Evolutionary conservation across 2,797 vertebrate genomes (phyloP), one percentile per base, ranked within the genome.

Genomic region (Danio kyathit): DNA sequence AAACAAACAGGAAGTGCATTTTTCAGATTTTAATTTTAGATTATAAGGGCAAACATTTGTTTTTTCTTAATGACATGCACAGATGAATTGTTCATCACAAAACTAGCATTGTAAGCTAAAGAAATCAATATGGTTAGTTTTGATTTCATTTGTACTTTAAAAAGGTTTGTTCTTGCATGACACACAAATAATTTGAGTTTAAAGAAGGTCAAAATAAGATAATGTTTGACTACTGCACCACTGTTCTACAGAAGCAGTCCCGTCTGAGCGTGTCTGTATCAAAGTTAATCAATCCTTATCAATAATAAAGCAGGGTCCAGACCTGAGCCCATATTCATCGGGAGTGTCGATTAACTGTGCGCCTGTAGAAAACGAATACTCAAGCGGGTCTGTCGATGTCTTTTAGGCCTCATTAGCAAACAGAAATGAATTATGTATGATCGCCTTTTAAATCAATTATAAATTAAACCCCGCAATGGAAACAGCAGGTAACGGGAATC

Each of bases 271-370:
- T 60, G 40, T 29, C 40, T 63, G n/a, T 52, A 81, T 63, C 81
- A 66, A 48, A 65, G 79, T 80, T 73, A 83, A 83, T 81, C 78
- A 83, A 67, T 76, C 52, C 7, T n/a, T 65, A 85, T 85, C 56
- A 85, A 74, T 83, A 80, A 85, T 77, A n/a, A 63, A 83, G 74
- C 19, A 60, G 64, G 51, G 64, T 48, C 69, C 41, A 78, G 66
- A 76, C 41, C 46, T 51, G 56, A 63, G 67, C 74, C 46, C 12
- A 54, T 74, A 66, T 75, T 72, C 75, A 72, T 64, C 51, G 66
- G 79, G 54, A 71, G 41, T 59, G 59, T 85, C 71, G 65, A 71
- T 80, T 84, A 77, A 80, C 79, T 57, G 43, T 48, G 56, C 29
- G 51, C 19, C 19, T 17, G 19, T 43, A 60, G 52, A 79, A 86